Conservation (phyloP, 2,113 vertebrate genomes). For the Syngnathus typhle region DNA sequence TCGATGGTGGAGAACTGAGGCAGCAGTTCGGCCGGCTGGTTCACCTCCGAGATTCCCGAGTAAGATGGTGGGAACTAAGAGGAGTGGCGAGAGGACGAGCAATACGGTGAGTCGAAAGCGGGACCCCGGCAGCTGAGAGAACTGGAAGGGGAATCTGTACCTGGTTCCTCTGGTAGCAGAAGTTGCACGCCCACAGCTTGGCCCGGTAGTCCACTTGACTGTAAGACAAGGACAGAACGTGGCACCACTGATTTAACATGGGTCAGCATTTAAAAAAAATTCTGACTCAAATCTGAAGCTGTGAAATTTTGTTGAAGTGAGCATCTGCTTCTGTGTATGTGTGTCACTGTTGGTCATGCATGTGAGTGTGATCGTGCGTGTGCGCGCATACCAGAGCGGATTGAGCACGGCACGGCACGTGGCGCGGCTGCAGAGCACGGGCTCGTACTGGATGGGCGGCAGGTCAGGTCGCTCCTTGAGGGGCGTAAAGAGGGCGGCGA, state of each 20-base stretch:
- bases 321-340: no score
- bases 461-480: constrained; percentile 88
- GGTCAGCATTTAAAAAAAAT: no score
- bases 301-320: no score
- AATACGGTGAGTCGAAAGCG: no score
- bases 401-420: constrained; percentile 94
- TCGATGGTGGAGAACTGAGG: constrained; percentile 98
- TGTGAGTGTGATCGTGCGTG: neutral
- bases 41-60: constrained; percentile 94
- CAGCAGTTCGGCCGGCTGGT: constrained; percentile 93
- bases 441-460: constrained; percentile 95
- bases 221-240: constrained; percentile 20
- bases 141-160: constrained; percentile 54
- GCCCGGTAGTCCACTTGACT: constrained; percentile 98
- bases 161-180: constrained; percentile 99
- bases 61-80: constrained; percentile 93
- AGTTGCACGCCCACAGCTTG: constrained; percentile 98
- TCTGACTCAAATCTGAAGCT: neutral
- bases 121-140: no score
- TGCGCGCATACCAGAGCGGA: constrained; percentile 82
- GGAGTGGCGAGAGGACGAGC: neutral
- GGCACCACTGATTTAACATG: neutral
- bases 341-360: no score
- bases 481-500: constrained; percentile 85
- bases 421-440: constrained; percentile 91